Percentiles rank a stretch among this genome's conserved stretches.
These are phyloP conservation scores for Aegithalos caudatus DNA, from an alignment of 2,113 vertebrate genomes.

Conservation along the genomic window DNA sequence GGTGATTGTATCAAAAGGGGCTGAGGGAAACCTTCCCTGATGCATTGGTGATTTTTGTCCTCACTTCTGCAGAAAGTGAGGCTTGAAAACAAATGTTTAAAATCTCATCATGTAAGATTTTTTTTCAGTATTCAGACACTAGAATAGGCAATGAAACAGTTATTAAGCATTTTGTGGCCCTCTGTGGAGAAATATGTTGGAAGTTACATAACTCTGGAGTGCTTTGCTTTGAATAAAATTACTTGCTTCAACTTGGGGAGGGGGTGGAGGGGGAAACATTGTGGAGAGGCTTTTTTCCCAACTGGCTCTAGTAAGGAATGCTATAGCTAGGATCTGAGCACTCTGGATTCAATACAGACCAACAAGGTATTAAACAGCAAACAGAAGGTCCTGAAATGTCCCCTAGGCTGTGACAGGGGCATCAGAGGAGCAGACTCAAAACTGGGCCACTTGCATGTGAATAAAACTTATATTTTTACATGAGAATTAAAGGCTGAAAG, in stretches of 20 bases:
- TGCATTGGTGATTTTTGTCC: neutral
- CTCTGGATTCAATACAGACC: neutral
- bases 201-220: neutral
- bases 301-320: neutral
- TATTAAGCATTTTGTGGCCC: neutral
- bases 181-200: neutral
- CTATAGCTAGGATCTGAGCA: neutral
- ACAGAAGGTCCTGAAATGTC: neutral
- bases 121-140: neutral
- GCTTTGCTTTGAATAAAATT: constrained; percentile 9
- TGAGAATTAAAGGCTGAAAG: neutral
- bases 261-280: neutral
- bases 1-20: neutral
- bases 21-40: neutral
- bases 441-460: neutral
- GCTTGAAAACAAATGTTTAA: neutral
- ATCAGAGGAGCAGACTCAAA: neutral
- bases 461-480: neutral
- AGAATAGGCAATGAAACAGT: neutral
- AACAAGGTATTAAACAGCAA: neutral
- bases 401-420: neutral
- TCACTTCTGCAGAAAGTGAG: neutral
- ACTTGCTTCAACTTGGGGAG: neutral
- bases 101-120: neutral
- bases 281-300: neutral